These are phyloP conservation scores for Pangasianodon gigas DNA, from an alignment of 2,113 vertebrate species.

Conservation along the genomic window DNA sequence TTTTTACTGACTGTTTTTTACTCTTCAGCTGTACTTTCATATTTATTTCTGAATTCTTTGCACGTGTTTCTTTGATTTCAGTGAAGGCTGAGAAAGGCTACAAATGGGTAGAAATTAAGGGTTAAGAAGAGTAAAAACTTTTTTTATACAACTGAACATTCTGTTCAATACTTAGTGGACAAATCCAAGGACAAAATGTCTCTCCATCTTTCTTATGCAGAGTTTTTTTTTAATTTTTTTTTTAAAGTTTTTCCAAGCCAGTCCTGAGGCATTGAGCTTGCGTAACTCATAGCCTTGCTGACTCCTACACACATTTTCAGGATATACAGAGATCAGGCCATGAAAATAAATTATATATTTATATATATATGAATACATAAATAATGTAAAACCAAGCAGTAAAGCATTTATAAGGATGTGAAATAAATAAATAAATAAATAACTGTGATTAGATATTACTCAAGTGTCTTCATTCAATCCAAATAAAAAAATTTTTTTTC, in stretches of 20 bases:
- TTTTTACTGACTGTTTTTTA: not conserved
- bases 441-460: not conserved
- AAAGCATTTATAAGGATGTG: not conserved
- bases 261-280: slow-evolving; percentile 10
- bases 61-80: not conserved
- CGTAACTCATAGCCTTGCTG: slow-evolving; percentile 23
- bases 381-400: slow-evolving; percentile 1
- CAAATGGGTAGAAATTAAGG: not conserved
- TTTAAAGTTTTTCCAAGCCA: not conserved
- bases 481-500: not conserved
- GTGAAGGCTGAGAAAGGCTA: slow-evolving; percentile 11
- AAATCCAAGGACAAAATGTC: slow-evolving; percentile 34
- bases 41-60: slow-evolving; percentile 8
- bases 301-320: slow-evolving; percentile 32
- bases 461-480: not conserved
- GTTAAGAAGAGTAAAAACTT: not conserved
- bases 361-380: not conserved
- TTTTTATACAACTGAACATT: not conserved
- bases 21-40: not conserved
- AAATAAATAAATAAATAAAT: not conserved
- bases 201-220: not conserved
- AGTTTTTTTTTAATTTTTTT: not conserved
- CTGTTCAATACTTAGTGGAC: not conserved
- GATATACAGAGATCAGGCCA: not conserved
- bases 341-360: not conserved